These are phyloP conservation scores for Aphelocoma californica DNA, from an alignment of 2,797 vertebrate genomes.

Conservation along the genomic window DNA sequence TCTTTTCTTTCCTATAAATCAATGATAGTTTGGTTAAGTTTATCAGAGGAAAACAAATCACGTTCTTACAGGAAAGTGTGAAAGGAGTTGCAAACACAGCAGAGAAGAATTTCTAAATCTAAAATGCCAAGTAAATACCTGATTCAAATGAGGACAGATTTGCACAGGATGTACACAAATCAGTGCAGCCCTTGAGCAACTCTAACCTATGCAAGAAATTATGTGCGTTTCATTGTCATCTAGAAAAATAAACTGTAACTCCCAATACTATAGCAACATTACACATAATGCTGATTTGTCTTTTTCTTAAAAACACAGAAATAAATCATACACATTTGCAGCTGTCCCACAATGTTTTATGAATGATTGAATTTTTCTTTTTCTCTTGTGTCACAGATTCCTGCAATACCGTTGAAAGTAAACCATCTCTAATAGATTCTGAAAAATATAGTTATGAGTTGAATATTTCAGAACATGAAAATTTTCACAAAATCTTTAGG, in stretches of 20 bases:
- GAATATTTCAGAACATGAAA: background rate
- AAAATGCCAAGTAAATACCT: background rate
- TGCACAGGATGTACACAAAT: conserved; percentile 5
- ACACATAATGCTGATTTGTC: background rate
- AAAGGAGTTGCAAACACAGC: conserved; percentile 5
- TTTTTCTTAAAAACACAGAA: conserved; percentile 3
- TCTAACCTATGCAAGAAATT: background rate
- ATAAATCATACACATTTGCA: background rate
- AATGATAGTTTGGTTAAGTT: background rate
- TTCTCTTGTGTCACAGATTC: background rate
- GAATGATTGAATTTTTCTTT: background rate
- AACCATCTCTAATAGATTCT: background rate
- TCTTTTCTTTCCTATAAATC: background rate
- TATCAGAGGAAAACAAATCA: background rate
- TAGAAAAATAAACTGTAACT: background rate
- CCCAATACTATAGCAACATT: background rate
- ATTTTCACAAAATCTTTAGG: background rate
- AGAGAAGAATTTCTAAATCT: background rate
- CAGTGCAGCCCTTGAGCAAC: background rate
- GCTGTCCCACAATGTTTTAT: background rate
- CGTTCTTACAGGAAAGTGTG: background rate
- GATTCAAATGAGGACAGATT: conserved; percentile 21
- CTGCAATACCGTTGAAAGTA: background rate
- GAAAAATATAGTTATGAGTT: background rate
- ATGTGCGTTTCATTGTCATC: background rate